These are phyloP conservation scores for Silvanus unidentatus DNA, from an alignment of 2,888 invertebrate species.

Conservation along the genomic window DNA sequence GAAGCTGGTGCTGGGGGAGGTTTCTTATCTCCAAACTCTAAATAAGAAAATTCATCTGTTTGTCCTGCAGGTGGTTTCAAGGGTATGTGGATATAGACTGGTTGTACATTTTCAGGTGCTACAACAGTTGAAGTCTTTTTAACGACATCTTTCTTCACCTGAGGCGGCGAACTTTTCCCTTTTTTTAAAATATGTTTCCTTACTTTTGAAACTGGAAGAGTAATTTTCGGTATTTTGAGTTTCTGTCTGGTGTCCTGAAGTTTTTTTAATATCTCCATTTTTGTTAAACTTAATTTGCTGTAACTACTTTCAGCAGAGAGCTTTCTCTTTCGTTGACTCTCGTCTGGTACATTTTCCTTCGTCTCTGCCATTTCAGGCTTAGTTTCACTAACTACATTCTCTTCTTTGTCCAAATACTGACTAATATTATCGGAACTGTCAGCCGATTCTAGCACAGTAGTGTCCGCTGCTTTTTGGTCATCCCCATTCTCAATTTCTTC, in stretches of 20 bases:
- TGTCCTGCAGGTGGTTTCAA: slow-evolving; percentile 42
- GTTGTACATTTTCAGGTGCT: slow-evolving; percentile 26
- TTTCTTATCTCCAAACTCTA: slow-evolving; percentile 34
- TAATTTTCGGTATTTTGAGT: slow-evolving; percentile 34
- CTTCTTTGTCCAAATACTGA: slow-evolving; percentile 44
- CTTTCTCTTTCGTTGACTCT: slow-evolving; percentile 29
- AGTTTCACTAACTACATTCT: slow-evolving; percentile 15
- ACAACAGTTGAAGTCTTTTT: slow-evolving; percentile 11
- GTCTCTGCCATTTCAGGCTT: slow-evolving; percentile 4
- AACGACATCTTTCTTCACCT: slow-evolving; percentile 22
- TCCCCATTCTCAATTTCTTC: slow-evolving; percentile 15
- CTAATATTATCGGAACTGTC: slow-evolving; percentile 44
- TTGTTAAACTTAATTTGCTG: slow-evolving; percentile 31
- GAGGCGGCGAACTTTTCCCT: slow-evolving; percentile 29
- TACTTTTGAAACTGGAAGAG: slow-evolving; percentile 21
- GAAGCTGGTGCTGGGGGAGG: slow-evolving; percentile 5
- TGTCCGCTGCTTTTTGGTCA: slow-evolving; percentile 19
- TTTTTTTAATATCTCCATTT: slow-evolving; percentile 29
- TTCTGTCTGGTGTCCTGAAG: slow-evolving; percentile 38
- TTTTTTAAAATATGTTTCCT: not conserved
- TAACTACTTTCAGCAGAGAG: slow-evolving; percentile 33
- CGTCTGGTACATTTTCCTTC: slow-evolving; percentile 22
- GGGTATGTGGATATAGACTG: slow-evolving; percentile 44
- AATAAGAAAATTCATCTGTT: slow-evolving; percentile 42
- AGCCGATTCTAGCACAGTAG: slow-evolving; percentile 32